A percentile compares a stretch with the other conserved stretches of the same genome.
Evolutionary conservation across 2,797 vertebrate species (phyloP).

Genomic region (Heterohyrax brucei): DNA sequence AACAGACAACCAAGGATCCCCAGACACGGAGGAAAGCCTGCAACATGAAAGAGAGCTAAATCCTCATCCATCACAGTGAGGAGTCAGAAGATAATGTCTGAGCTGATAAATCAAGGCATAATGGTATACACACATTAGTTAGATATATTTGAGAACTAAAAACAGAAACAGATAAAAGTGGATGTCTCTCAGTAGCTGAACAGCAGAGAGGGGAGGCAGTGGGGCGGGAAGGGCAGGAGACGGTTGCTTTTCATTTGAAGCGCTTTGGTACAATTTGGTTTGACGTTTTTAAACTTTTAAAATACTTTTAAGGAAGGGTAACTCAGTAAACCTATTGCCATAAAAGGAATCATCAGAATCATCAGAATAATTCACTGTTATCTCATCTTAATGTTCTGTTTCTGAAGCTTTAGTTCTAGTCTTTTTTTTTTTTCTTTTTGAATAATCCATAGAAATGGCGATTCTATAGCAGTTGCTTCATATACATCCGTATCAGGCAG

Average conservation of each 20-base stretch:
- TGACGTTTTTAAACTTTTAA: constrained; percentile 62
- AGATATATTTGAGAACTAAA: constrained; percentile 76
- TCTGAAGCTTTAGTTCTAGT: not conserved
- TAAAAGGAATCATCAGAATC: constrained; percentile 66
- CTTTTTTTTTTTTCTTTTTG: constrained; percentile 25
- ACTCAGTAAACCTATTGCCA: constrained; percentile 64
- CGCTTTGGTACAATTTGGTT: constrained; percentile 18
- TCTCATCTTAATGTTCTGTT: constrained; percentile 64
- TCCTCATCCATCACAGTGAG: constrained; percentile 55
- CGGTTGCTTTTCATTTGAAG: constrained; percentile 66
- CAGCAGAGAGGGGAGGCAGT: not conserved
- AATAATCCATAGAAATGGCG: constrained; percentile 37
- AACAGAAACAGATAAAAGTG: constrained; percentile 74
- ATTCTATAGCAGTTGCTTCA: constrained; percentile 18
- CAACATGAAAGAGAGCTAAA: constrained; percentile 60
- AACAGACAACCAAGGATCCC: not conserved
- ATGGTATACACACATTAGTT: constrained; percentile 42
- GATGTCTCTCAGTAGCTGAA: constrained; percentile 66
- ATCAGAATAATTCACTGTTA: constrained; percentile 57
- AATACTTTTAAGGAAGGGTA: constrained; percentile 72
- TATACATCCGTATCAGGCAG: not conserved
- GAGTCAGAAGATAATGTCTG: constrained; percentile 75
- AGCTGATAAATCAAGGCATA: constrained; percentile 72
- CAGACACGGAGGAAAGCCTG: constrained; percentile 53
- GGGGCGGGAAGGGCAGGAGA: not conserved